Base-by-base conservation (phyloP, 2,797 vertebrate genomes). In the Adrianichthys oophorus region DNA sequence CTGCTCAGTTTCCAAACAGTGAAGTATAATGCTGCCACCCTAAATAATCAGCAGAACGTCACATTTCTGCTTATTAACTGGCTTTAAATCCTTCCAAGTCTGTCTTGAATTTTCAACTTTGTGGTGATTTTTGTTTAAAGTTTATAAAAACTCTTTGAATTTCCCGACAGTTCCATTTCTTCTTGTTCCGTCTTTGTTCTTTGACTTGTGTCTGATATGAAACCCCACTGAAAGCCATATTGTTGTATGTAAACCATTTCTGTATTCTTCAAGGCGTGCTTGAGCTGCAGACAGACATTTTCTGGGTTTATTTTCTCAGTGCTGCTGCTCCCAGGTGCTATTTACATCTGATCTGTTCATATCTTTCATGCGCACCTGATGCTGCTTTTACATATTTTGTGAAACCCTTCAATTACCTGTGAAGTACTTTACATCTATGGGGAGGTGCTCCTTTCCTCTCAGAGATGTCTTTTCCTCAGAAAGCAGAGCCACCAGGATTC, bases 251-350 rank as follows among this genome's bases (percentile, higher is more conserved):
- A 75, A 72, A 70, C 49, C 73, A 53, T 81, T 79, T 78, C 42
- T 65, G 14, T 6, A 7, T 47, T 78, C 58, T 81, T 79, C 54
- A 65, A 75, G 75, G 43, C 77, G 59, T 75, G 74, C 69, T 77
- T 83, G 46, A 70, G 65, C 68, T 85, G 62, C 65, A 70, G 58
- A 79, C 58, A 77, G 74, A 80, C 65, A 69, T 74, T 70, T 76
- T n/a, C 54, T 59, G 18, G 15, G 73, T 65, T 64, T 48, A 54
- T 15, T 18, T 74, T 72, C 59, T 71, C 53, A 3, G 49, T 23
- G 47, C 58, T 52, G 49, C 65, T 29, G 50, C 54, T 76, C 65
- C 61, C 66, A 71, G 56, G 73, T 57, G 62, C 58, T 69, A 52
- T 0, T 32, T 56, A 26, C 48, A 68, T 80, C 75, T 77, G 71